These are phyloP conservation scores for Archaeoteleia sp. DNA, from an alignment of 2,888 invertebrate genomes.

Conservation along the genomic window DNA sequence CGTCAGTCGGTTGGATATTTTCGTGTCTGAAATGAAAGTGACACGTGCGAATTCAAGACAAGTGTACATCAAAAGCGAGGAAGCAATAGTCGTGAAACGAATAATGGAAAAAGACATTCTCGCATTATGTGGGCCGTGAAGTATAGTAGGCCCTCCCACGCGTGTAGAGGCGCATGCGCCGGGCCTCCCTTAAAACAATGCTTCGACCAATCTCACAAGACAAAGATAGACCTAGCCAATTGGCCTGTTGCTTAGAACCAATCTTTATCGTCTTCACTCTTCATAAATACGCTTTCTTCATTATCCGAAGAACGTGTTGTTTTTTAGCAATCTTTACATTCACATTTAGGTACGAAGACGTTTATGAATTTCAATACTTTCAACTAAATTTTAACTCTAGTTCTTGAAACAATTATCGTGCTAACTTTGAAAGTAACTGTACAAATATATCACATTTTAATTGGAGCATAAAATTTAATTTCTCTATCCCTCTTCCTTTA, in stretches of 20 bases:
- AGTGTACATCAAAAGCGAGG: conserved; percentile 25
- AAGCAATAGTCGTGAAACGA: conserved; percentile 23
- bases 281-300: conserved; percentile 20
- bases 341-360: no score
- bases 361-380: no score
- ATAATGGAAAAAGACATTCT: conserved; percentile 44
- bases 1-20: no score
- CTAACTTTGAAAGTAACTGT: no score
- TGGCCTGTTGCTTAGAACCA: conserved; percentile 68
- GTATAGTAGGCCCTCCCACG: conserved; percentile 71
- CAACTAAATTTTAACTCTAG: no score
- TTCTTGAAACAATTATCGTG: no score
- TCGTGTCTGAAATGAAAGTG: conserved; percentile 47
- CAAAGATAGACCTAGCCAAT: conserved; percentile 70
- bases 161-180: conserved; percentile 69
- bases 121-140: conserved; percentile 60
- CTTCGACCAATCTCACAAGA: conserved; percentile 73
- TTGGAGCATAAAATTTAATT: conserved; percentile 19
- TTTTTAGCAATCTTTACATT: neutral
- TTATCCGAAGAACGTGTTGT: neutral
- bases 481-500: neutral
- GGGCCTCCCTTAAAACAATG: conserved; percentile 73
- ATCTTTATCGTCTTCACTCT: conserved; percentile 61
- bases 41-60: conserved; percentile 26
- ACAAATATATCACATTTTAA: no score